Percentiles rank a stretch among this genome's conserved stretches.
phyloP scores from a whole-genome alignment of 2,113 vertebrate species.

The Pelecanus crispus region DNA sequence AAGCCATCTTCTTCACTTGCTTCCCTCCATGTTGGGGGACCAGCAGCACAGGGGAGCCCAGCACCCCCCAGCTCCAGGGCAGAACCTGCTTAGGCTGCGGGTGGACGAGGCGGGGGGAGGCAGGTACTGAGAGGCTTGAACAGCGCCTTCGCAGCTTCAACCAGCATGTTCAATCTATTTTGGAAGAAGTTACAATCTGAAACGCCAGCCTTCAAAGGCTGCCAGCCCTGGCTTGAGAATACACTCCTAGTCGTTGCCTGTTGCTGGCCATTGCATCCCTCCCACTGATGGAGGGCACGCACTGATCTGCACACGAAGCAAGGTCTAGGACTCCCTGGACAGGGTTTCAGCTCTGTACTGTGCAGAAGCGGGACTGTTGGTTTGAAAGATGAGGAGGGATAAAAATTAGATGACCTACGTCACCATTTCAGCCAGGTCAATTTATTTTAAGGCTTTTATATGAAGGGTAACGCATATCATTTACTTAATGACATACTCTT shows the following conservation, averaged over 20 bases:
- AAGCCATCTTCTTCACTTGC: background rate
- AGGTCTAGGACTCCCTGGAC: background rate
- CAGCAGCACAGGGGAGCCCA: background rate
- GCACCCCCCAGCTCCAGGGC: background rate
- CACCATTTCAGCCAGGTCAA: background rate
- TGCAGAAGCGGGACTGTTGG: background rate
- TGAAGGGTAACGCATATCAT: background rate
- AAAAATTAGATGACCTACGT: background rate
- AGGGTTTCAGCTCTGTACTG: background rate
- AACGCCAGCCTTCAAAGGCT: background rate
- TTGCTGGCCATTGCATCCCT: background rate
- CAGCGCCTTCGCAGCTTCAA: background rate
- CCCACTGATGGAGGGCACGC: background rate
- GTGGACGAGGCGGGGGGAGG: background rate
- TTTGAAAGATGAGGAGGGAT: background rate
- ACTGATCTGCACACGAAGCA: background rate
- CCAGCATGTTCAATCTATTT: background rate
- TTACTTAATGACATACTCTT: background rate
- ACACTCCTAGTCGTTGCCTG: background rate
- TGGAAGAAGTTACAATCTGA: background rate
- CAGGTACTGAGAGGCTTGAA: background rate
- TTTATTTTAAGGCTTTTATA: background rate
- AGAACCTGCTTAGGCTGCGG: background rate
- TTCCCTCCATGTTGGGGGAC: fast-evolving
- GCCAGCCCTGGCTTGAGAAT: background rate